A percentile compares a stretch with the other conserved stretches of the same genome.
Evolutionary conservation across 1,140 invertebrate genomes (phyloP).

Genomic region (Leucophenga varia): DNA sequence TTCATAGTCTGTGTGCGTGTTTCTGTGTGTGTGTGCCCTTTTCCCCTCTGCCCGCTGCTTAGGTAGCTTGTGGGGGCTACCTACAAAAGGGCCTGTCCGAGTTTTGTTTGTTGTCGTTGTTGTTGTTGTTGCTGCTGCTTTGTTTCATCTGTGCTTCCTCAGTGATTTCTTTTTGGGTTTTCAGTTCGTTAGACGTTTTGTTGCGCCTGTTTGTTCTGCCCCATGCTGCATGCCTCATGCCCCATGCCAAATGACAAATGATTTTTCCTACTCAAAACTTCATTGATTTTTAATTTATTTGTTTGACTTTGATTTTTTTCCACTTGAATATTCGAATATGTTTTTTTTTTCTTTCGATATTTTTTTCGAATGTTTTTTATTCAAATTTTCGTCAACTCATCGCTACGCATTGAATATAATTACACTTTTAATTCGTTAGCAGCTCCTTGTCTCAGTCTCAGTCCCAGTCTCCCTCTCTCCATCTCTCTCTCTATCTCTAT

Average conservation of each 20-base stretch:
- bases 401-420: constrained; percentile 47
- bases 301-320: constrained; percentile 41
- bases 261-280: constrained; percentile 38
- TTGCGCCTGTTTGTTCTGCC: constrained; percentile 30
- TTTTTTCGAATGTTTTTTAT: constrained; percentile 15
- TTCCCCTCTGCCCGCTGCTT: constrained; percentile 2
- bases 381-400: constrained; percentile 39
- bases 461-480: not conserved
- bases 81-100: constrained; percentile 33
- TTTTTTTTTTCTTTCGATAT: constrained; percentile 20
- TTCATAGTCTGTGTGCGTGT: constrained; percentile 31
- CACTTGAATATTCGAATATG: constrained; percentile 18
- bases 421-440: constrained; percentile 48
- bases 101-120: constrained; percentile 18
- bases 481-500: not conserved
- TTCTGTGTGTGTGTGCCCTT: constrained; percentile 12
- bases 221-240: constrained; percentile 42
- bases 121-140: constrained; percentile 12
- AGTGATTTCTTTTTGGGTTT: constrained; percentile 11
- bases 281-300: constrained; percentile 53
- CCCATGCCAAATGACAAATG: constrained; percentile 42
- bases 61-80: constrained; percentile 31
- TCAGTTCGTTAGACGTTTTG: constrained; percentile 50
- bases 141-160: constrained; percentile 2
- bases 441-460: constrained; percentile 19